Evolutionary conservation across 2,113 vertebrate genomes (phyloP), one percentile per base, ranked within the genome.

Genomic region (Pavo muticus): DNA sequence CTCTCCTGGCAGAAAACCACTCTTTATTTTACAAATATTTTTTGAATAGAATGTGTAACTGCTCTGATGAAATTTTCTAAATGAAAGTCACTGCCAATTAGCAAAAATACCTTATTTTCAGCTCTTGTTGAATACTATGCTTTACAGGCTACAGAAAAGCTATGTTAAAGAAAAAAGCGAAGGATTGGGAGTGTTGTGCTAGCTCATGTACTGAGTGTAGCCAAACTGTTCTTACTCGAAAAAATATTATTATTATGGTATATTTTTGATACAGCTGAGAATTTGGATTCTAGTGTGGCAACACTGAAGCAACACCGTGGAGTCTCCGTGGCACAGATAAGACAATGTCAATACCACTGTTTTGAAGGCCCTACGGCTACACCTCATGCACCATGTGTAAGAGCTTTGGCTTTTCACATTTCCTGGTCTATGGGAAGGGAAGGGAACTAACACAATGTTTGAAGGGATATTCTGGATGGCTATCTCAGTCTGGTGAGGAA

Each of bases 171-270:
- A 73, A 63, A 35, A 47, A 32, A 67, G 9, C 2, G 59, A 81
- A 84, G 18, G 48, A 18, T 27, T 59, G 37, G 50, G 44, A 77
- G n/a, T 3, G 2, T 16, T 0, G 0, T 59, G n/a, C 27, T 67
- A 48, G n/a, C 4, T 32, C 20, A 44, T 45, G 4, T 52, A n/a
- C 7, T 47, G 29, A 0, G 0, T 25, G 32, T 19, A 47, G 37
- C 10, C n/a, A 1, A 3, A 21, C 2, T 1, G 20, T 52, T 80
- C 59, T 45, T 56, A 48, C n/a, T 61, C 54, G 3, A 30, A 63
- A 45, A 32, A 91, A 77, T 44, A 30, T 7, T 52, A 15, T 32
- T 73, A 7, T 35, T 6, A 4, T 16, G n/a, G 56, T 27, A 14
- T 52, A 10, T 10, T 77, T 92, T 24, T 59, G 9, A 67, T 48